Base-by-base conservation (phyloP, 2,113 vertebrate genomes). In the Cettia cetti region DNA sequence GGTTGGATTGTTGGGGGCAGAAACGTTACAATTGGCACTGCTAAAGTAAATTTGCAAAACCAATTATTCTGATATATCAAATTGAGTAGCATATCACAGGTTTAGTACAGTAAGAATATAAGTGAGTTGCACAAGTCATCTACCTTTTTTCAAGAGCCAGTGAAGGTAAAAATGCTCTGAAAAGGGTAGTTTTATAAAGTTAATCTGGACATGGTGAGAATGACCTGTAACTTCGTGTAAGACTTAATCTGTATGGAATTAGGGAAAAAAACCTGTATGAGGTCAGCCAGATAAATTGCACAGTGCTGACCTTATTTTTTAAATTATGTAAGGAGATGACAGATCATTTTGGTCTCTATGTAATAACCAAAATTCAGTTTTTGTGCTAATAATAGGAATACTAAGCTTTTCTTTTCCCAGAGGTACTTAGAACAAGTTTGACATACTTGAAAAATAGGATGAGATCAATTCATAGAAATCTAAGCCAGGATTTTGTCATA, bases 361-460 rank as follows among this genome's bases (percentile, higher is more conserved):
- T 76, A 92, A 53, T 89, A 79, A 89, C 85, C 71, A 92, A 94
- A 97, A 95, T 95, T 97, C 96, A 75, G 70, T 66, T 85, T 92
- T 82, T 74, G 30, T 95, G 68, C 94, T 97, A 97, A 92, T 94
- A 94, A 83, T 90, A 95, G 31, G 82, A 96, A 70, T 95, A 71
- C 77, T 94, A 95, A 95, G 89, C 40, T 91, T 95, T 82, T 86
- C 17, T 97, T 97, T 97, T 96, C 90, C 90, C 94, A 90, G 96
- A 95, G 70, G 88, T 96, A 94, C 75, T 94, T 94, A 60, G 56
- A 92, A 94, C 65, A 93, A 95, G 57, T 95, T 84, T 93, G 61
- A 94, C 80, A 94, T 77, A 82, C 59, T 90, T 97, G 90, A 92
- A 85, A 97, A 97, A 92, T 78, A 77, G 53, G 77, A 95, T 90